phyloP scores from a whole-genome alignment of 2,113 vertebrate genomes.

The Gopherus flavomarginatus region DNA sequence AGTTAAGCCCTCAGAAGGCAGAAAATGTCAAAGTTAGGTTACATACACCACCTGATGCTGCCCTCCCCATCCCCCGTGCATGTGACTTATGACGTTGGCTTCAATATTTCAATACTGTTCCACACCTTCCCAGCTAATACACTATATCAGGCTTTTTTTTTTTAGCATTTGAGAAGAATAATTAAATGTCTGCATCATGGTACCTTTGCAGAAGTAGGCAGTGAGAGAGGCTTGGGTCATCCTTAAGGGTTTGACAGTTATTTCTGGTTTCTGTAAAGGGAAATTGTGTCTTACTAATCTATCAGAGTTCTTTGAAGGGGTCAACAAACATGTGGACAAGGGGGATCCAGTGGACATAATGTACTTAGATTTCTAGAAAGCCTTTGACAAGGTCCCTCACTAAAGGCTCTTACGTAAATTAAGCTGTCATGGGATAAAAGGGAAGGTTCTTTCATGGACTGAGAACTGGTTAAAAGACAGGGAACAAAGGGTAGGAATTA shows the following conservation, averaged over 20 bases:
- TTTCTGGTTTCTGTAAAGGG: background rate
- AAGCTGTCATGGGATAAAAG: no score
- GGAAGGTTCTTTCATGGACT: no score
- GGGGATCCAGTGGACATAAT: no score
- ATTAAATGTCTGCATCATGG: rapidly evolving
- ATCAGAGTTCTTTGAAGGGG: no score
- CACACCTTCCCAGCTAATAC: background rate
- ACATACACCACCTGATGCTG: rapidly evolving
- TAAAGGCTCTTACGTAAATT: no score
- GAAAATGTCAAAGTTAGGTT: background rate
- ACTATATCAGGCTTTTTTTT: rapidly evolving
- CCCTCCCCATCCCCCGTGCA: background rate
- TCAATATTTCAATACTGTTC: background rate
- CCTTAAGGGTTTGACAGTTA: background rate
- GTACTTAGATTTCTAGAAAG: no score
- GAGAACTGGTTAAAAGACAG: no score
- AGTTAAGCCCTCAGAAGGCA: background rate
- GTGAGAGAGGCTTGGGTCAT: no score
- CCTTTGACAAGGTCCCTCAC: no score
- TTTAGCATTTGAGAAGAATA: rapidly evolving
- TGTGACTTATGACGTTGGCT: rapidly evolving
- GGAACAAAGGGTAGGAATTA: no score
- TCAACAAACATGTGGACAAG: no score
- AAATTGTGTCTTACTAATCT: no score
- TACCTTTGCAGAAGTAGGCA: background rate